Evolutionary conservation across 2,888 invertebrate species (phyloP).

Genomic region (Epistrophella euchroma): DNA sequence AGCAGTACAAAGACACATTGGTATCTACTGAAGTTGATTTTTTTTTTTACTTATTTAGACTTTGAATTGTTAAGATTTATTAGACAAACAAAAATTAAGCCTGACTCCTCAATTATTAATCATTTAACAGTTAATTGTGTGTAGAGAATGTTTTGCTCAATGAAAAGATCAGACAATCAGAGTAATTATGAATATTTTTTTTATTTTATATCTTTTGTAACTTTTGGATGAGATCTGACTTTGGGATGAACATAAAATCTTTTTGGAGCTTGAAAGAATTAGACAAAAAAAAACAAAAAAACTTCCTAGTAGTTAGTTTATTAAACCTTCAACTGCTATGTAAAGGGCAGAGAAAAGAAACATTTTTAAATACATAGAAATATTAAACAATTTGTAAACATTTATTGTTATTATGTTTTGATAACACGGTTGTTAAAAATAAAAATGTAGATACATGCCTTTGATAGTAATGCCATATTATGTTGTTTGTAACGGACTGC

Average conservation of each 20-base stretch:
- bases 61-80: slow-evolving; percentile 15
- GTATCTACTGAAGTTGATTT: neutral
- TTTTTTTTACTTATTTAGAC: neutral
- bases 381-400: slow-evolving; percentile 6
- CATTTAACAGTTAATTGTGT: slow-evolving; percentile 50
- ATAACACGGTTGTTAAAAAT: neutral
- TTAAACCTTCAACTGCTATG: neutral
- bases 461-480: slow-evolving; percentile 12
- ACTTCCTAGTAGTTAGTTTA: neutral
- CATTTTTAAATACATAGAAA: neutral
- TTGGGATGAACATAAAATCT: neutral
- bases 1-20: slow-evolving; percentile 12
- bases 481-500: neutral
- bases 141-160: slow-evolving; percentile 2
- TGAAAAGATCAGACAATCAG: slow-evolving; percentile 10
- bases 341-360: neutral
- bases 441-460: neutral
- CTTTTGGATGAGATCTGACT: neutral
- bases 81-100: slow-evolving; percentile 15
- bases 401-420: neutral
- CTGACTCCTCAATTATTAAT: slow-evolving; percentile 46
- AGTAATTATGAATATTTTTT: slow-evolving; percentile 9
- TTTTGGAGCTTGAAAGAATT: neutral
- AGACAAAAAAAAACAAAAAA: neutral
- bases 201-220: neutral